Conservation (phyloP, 2,888 invertebrate species). For the Metalampra italica region DNA sequence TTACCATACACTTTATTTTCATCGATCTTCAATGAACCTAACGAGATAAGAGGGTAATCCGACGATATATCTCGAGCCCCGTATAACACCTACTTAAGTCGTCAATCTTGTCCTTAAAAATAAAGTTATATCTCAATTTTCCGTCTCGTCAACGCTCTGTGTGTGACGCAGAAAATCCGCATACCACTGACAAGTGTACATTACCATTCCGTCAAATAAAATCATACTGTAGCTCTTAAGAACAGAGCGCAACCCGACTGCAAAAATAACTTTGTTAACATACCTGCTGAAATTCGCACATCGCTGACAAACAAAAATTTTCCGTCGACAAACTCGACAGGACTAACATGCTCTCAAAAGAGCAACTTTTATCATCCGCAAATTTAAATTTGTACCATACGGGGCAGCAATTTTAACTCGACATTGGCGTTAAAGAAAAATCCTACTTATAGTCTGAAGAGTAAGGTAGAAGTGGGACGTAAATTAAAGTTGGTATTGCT, state of each 20-base stretch:
- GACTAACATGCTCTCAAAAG: neutral
- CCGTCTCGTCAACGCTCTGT: constrained; percentile 58
- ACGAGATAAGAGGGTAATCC: constrained; percentile 46
- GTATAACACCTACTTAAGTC: constrained; percentile 48
- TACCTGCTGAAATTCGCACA: constrained; percentile 8
- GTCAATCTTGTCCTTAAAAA: constrained; percentile 70
- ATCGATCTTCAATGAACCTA: constrained; percentile 33
- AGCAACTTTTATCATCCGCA: neutral
- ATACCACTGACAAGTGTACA: constrained; percentile 11
- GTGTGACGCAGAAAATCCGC: constrained; percentile 56
- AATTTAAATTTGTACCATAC: constrained; percentile 25
- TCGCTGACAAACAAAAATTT: constrained; percentile 1
- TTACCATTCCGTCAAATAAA: constrained; percentile 13
- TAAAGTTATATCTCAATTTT: constrained; percentile 75
- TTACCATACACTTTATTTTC: neutral
- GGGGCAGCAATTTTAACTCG: constrained; percentile 16
- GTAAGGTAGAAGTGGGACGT: constrained; percentile 16
- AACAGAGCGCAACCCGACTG: constrained; percentile 12
- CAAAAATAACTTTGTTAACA: constrained; percentile 26
- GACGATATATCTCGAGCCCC: constrained; percentile 40
- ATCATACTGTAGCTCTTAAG: constrained; percentile 12
- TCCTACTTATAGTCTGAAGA: constrained; percentile 9
- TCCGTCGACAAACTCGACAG: neutral
- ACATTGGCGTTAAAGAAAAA: constrained; percentile 12
- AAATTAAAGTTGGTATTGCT: constrained; percentile 26